Percentiles rank a stretch among this genome's conserved stretches.
Conservation (phyloP, 2,797 vertebrate genomes). For the Sternotherus odoratus region DNA sequence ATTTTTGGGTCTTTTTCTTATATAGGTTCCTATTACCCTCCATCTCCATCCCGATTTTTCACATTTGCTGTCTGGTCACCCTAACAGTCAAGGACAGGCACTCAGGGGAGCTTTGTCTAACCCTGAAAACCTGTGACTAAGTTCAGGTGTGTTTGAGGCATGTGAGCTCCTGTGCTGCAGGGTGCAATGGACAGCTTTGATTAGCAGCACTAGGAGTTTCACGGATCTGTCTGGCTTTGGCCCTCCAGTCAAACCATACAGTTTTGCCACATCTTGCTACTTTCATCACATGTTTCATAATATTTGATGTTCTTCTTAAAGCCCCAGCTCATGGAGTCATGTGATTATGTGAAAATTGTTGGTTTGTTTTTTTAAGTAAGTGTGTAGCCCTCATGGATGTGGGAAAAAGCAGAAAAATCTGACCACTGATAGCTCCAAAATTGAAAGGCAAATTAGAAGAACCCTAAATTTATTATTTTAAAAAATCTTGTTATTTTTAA, state of each 20-base stretch:
- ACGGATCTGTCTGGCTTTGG: not conserved
- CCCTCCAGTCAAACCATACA: not conserved
- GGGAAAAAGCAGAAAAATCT: not conserved
- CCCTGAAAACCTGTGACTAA: not conserved
- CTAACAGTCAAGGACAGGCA: not conserved
- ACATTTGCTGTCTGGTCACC: too few species aligned
- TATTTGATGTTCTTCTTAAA: not conserved
- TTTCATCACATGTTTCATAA: not conserved
- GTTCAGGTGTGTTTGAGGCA: too few species aligned
- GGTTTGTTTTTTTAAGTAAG: not conserved
- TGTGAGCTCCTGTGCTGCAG: not conserved
- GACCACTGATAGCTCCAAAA: not conserved
- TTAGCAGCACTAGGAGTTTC: not conserved
- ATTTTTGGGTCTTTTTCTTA: too few species aligned
- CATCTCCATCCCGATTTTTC: too few species aligned
- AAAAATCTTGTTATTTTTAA: not conserved
- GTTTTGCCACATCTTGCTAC: not conserved
- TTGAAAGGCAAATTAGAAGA: not conserved
- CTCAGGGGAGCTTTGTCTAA: not conserved
- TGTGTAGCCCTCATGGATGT: not conserved
- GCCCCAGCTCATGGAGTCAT: not conserved
- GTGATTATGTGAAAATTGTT: rapidly evolving
- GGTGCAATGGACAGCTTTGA: not conserved
- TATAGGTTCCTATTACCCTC: too few species aligned
- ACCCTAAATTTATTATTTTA: not conserved